Evolutionary conservation across 1,140 invertebrate species (phyloP), one percentile per base, ranked within the genome.

Genomic region (Littorina saxatilis): DNA sequence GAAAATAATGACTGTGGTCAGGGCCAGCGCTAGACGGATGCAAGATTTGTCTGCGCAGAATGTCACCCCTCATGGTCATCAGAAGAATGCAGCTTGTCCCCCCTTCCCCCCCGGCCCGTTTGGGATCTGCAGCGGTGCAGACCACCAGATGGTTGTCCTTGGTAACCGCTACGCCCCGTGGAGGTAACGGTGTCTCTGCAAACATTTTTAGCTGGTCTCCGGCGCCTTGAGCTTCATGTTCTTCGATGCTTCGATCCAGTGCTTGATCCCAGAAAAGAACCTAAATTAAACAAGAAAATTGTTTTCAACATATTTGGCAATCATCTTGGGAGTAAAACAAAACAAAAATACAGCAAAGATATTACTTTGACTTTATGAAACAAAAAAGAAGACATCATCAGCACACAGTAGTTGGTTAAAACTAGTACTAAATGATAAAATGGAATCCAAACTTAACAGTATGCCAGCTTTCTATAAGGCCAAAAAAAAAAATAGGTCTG

Each of bases 61-160:
- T 63, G 58, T 66, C 55, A 20, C 76, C 76, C 20, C 52, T 61
- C 32, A 78, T n/a, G 32, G 76, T 78, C 76, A 78, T 63, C 9
- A 78, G 20, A 43, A 66, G 23, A 43, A 78, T 50, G 37, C 37
- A 72, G 68, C 37, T n/a, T 23, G 29, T 5, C 1, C 20, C 15
- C 7, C 4, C 23, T 73, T 73, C 55, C 55, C 55, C 37, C 2
- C 4, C n/a, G 2, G 9, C 1, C 32, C 37, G 1, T 20, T 32
- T 23, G 1, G 7, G 20, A 7, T 63, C 76, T 15, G 35, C 32
- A 9, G 52, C 76, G 11, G 76, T 63, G 39, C 35, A 39, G 35
- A 78, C 76, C 58, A 78, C 76, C 76, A 78, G 76, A 32, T 78
- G 52, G 58, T 78, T 78, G n/a, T 78, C 76, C 32, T 23, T 43